These are phyloP conservation scores for Suillia variegata DNA, from an alignment of 2,888 invertebrate species.

Conservation along the genomic window DNA sequence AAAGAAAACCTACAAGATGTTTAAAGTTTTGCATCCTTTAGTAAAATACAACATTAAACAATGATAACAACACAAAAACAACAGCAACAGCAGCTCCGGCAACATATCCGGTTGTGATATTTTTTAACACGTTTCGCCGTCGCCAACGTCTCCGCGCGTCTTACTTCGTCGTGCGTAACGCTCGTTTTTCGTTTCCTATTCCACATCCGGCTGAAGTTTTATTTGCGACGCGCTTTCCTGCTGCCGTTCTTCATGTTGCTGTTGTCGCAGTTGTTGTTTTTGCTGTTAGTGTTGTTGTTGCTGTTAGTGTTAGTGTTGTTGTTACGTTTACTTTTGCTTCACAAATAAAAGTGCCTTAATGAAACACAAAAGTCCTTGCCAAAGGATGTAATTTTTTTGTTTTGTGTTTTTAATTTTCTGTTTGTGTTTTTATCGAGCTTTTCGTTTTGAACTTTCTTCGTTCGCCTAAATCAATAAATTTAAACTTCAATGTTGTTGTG, in stretches of 20 bases:
- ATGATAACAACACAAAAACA: neutral
- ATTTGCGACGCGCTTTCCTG: neutral
- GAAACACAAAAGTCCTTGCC: constrained; percentile 20
- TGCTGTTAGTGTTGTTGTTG: neutral
- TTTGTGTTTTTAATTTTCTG: neutral
- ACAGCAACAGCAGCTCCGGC: neutral
- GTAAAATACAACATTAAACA: no score
- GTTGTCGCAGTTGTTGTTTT: neutral
- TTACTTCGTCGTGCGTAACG: neutral
- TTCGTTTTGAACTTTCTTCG: neutral
- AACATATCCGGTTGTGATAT: neutral
- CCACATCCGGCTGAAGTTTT: neutral
- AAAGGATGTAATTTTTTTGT: constrained; percentile 1
- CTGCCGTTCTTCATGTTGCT: neutral
- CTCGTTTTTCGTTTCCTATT: neutral
- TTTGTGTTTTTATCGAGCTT: neutral
- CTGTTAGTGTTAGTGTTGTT: neutral
- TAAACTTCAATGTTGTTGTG: no score
- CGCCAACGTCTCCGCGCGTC: no score
- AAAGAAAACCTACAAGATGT: no score
- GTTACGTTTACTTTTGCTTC: neutral
- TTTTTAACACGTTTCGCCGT: neutral
- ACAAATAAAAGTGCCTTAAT: neutral
- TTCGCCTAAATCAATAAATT: neutral
- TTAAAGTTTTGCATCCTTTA: no score